A percentile compares a stretch with the other conserved stretches of the same genome.
phyloP scores from a whole-genome alignment of 2,797 vertebrate species.

The Chromobotia macracanthus region DNA sequence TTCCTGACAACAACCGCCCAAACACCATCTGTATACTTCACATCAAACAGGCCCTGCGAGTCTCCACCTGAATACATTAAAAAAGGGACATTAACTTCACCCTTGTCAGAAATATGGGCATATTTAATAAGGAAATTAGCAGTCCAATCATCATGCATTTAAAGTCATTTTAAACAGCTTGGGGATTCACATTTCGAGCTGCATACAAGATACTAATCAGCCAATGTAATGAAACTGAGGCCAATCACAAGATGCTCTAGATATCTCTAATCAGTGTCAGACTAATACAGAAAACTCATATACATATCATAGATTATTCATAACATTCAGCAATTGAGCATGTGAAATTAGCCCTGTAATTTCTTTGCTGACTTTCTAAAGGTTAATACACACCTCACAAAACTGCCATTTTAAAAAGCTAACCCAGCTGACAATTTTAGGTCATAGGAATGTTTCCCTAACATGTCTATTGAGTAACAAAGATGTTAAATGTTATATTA shows the following conservation, averaged over 20 bases:
- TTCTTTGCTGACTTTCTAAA: conserved; percentile 16
- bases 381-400: conserved; percentile 12
- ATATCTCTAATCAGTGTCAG: conserved; percentile 31
- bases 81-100: conserved; percentile 38
- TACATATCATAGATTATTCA: conserved; percentile 39
- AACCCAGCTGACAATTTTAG: background rate
- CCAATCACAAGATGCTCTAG: conserved; percentile 13
- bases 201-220: conserved; percentile 38
- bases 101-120: conserved; percentile 29
- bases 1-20: conserved; percentile 84
- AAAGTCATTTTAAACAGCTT: conserved; percentile 29
- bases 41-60: conserved; percentile 79
- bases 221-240: conserved; percentile 29
- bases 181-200: conserved; percentile 22
- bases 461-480: no score
- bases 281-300: conserved; percentile 20
- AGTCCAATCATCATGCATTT: conserved; percentile 26
- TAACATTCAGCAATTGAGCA: conserved; percentile 21
- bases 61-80: conserved; percentile 78
- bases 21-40: conserved; percentile 81
- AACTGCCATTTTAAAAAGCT: background rate
- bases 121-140: conserved; percentile 24
- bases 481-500: no score
- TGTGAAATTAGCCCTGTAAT: conserved; percentile 16
- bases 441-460: no score